Conservation (phyloP, 53 echinoderm and acorn worm species). For the Astropecten irregularis region DNA sequence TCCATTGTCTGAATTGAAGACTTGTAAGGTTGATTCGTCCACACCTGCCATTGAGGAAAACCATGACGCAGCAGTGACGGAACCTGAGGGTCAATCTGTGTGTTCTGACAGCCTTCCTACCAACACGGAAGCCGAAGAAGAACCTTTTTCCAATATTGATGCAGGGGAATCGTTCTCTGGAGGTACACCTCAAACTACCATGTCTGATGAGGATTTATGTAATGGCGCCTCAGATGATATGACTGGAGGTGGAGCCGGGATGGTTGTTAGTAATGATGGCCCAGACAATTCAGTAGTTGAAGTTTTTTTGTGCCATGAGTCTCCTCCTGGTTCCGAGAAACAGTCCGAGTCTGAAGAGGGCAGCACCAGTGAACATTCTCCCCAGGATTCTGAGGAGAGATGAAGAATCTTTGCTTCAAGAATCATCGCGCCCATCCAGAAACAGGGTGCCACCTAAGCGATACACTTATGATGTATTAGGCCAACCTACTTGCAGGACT, state of each 20-base stretch:
- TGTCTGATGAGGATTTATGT: too few species aligned
- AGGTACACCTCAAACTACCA: neutral
- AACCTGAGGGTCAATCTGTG: neutral
- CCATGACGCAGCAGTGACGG: neutral
- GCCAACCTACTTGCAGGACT: slow-evolving; percentile 6
- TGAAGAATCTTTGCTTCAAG: neutral
- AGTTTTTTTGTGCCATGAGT: neutral
- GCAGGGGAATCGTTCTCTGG: neutral
- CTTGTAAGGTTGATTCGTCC: neutral
- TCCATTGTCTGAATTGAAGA: neutral
- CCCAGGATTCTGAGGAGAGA: neutral
- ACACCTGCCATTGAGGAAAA: neutral
- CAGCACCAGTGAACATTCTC: neutral
- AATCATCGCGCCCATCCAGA: neutral
- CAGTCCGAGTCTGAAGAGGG: neutral
- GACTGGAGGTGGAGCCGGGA: neutral
- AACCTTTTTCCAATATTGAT: neutral
- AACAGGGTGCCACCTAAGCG: neutral
- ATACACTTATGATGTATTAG: slow-evolving; percentile 16
- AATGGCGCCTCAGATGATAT: neutral
- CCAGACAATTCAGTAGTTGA: neutral
- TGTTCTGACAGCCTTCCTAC: neutral
- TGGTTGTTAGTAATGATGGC: neutral
- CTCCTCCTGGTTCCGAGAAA: neutral
- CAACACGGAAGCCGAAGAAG: neutral